phyloP scores from a whole-genome alignment of 1,140 invertebrate genomes.

The Eufriesea mexicana region DNA sequence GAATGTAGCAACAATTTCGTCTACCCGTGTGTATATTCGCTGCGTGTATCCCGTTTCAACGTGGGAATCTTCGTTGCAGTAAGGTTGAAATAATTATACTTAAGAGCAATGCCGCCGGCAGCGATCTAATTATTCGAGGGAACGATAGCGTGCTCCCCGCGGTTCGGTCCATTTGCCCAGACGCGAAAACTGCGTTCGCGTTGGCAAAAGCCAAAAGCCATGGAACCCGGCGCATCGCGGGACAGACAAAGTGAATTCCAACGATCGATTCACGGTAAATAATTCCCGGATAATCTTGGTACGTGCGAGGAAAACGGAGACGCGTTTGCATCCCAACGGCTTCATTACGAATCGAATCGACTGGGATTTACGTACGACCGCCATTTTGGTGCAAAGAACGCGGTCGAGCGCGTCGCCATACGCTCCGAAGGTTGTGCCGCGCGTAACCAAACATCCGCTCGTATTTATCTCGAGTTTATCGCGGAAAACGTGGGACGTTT shows the following conservation, averaged over 20 bases:
- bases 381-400: too few relatives aligned
- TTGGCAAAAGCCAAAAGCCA: not conserved
- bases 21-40: not conserved
- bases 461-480: not conserved
- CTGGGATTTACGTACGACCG: constrained; percentile 37
- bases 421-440: not conserved
- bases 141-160: not conserved
- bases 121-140: not conserved
- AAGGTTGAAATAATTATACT: constrained; percentile 10
- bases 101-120: not conserved
- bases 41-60: not conserved
- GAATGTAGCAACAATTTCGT: not conserved
- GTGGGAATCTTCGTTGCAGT: not conserved
- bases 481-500: not conserved
- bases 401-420: too few relatives aligned
- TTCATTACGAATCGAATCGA: constrained; percentile 55
- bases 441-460: not conserved
- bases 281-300: constrained; percentile 70
- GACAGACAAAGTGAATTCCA: constrained; percentile 69
- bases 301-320: constrained; percentile 62
- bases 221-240: too few relatives aligned
- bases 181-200: not conserved
- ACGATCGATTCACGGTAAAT: constrained; percentile 70
- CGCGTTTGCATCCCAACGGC: constrained; percentile 47
- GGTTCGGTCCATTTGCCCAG: not conserved